A percentile compares a stretch with the other conserved stretches of the same genome.
Conservation (phyloP, 2,888 invertebrate genomes). For the Lasioglossum vierecki region DNA sequence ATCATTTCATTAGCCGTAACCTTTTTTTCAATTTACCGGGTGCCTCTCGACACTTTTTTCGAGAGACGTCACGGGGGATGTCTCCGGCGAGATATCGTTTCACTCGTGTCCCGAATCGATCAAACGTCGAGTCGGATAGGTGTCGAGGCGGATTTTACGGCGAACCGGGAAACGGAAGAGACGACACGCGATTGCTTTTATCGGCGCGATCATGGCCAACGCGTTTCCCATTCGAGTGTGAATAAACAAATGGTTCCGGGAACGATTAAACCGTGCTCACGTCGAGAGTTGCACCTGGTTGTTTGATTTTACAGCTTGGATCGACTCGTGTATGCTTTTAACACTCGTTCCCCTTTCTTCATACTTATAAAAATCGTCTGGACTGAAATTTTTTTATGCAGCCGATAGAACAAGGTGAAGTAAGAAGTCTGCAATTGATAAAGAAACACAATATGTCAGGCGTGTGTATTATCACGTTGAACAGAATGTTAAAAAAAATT, state of each 20-base stretch:
- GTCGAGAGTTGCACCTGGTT: background rate
- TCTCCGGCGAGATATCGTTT: constrained; percentile 1
- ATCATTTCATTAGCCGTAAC: no score
- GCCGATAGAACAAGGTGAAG: no score
- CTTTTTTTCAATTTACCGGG: no score
- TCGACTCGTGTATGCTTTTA: background rate
- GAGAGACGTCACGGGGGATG: background rate
- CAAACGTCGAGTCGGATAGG: background rate
- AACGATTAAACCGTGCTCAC: constrained; percentile 31
- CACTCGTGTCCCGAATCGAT: constrained; percentile 19
- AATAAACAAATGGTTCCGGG: constrained; percentile 28
- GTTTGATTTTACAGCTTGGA: background rate
- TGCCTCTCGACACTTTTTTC: no score
- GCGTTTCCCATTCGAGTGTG: background rate
- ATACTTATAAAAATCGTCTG: background rate
- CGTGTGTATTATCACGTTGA: no score
- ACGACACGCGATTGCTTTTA: constrained; percentile 28
- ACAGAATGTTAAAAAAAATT: no score
- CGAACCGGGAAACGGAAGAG: constrained; percentile 36
- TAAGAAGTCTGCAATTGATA: no score
- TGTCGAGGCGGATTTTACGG: background rate
- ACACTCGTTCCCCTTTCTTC: background rate
- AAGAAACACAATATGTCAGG: no score
- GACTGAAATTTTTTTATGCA: background rate
- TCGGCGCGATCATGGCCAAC: constrained; percentile 22